Conservation (phyloP, 2,888 invertebrate genomes). For the Homarus gammarus region DNA sequence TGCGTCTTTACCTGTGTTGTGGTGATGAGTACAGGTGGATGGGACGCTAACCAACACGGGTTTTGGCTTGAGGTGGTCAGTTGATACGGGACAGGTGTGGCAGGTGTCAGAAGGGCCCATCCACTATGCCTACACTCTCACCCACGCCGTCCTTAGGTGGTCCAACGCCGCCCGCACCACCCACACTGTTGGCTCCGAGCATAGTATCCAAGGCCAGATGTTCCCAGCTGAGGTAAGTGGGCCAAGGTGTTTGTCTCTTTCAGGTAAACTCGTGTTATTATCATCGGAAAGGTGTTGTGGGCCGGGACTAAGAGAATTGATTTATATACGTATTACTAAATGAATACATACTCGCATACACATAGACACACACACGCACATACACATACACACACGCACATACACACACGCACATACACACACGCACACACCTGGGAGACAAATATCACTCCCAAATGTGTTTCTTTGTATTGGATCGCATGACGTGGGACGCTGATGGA, state of each 20-base stretch:
- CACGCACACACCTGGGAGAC: slow-evolving; percentile 13
- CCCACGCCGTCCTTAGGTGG: slow-evolving; percentile 73
- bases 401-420: slow-evolving; percentile 8
- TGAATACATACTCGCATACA: slow-evolving; percentile 8
- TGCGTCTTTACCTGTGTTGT: background rate
- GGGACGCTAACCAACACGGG: slow-evolving; percentile 74
- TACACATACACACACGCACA: background rate
- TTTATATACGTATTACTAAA: too few relatives aligned
- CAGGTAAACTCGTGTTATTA: too few relatives aligned
- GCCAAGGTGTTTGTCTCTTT: too few relatives aligned
- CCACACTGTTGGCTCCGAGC: slow-evolving; percentile 69
- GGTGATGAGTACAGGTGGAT: slow-evolving; percentile 43
- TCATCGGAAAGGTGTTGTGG: background rate
- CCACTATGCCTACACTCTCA: slow-evolving; percentile 70
- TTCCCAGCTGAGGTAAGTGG: slow-evolving; percentile 74
- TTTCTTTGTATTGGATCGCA: too few relatives aligned
- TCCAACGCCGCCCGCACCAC: slow-evolving; percentile 56
- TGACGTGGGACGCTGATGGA: too few relatives aligned
- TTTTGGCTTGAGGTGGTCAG: slow-evolving; percentile 70
- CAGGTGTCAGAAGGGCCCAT: slow-evolving; percentile 68
- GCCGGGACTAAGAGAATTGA: background rate
- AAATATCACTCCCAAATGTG: too few relatives aligned
- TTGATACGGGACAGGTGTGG: slow-evolving; percentile 55
- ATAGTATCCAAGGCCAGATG: slow-evolving; percentile 71
- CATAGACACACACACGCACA: slow-evolving; percentile 24